Base-by-base conservation (phyloP, 2,797 vertebrate genomes). In the Rhinella marina region DNA sequence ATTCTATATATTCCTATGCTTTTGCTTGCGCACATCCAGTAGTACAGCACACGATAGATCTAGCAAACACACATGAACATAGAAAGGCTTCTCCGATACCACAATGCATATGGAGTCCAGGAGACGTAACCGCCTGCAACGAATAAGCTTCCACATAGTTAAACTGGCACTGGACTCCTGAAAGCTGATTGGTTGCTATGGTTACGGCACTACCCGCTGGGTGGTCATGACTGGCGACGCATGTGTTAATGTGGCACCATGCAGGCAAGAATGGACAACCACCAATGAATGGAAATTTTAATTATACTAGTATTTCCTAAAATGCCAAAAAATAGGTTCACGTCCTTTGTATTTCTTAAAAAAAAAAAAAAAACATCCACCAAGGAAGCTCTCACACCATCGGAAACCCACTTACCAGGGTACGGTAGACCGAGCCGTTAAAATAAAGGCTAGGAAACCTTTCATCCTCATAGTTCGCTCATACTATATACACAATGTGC, bases 1-100 rank as follows among this genome's bases (percentile, higher is more conserved):
- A 93, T 91, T 93, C 57, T 87, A 93, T 95, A 94, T 92, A 75
- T 85, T 92, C 91, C 93, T 90, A 93, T 93, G 92, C 88, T 91
- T 81, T 91, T 92, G 92, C 90, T 11, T 82, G 93, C 92, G 93
- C 29, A 93, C 92, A 89, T 90, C 91, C 88, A 73, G 64, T 59
- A 70, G 61, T 82, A 82, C 79, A 87, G 86, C 75, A 87, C 64
- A 75, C 32, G 17, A 48, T 73, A 81, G 77, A 81, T 56, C 59
- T 54, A 78, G 84, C 61, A 85, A 77, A 86, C 84, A 85, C 73
- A 77, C 48, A 41, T 32, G 61, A 79, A 59, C 70, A 73, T 75
- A 80, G 14, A 56, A 61, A 61, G 57, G 82, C 81, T 72, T 16
- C 11, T 84, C 56, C n/a, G 72, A 84, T 54, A 59, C 27, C 68